Conservation (phyloP, 2,797 vertebrate genomes). For the Alfaro cultratus region DNA sequence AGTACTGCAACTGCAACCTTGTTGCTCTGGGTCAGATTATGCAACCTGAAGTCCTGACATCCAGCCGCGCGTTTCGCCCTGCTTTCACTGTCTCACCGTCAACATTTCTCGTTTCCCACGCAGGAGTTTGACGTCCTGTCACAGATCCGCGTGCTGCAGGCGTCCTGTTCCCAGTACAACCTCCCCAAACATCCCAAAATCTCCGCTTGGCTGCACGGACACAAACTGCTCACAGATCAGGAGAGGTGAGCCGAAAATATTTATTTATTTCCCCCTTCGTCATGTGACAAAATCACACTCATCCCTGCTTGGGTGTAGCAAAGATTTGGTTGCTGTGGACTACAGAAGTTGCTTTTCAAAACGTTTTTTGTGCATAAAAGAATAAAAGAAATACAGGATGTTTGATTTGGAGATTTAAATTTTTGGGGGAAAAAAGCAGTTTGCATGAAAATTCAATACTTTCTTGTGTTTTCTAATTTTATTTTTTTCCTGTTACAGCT, state of each 20-base stretch:
- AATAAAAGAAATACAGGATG: background rate
- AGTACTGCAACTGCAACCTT: background rate
- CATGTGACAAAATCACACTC: constrained; percentile 7
- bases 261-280: background rate
- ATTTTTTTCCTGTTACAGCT: constrained; percentile 69
- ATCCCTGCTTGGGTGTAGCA: background rate
- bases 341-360: background rate
- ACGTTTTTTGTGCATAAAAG: background rate
- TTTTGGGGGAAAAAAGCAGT: background rate
- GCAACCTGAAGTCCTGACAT: constrained; percentile 3
- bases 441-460: background rate
- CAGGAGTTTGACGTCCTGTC: constrained; percentile 89
- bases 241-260: constrained; percentile 78
- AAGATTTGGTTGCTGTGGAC: background rate
- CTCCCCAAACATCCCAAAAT: constrained; percentile 74
- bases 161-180: constrained; percentile 78
- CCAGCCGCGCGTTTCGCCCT: background rate
- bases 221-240: constrained; percentile 83
- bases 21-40: background rate
- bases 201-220: constrained; percentile 75
- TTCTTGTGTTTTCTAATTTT: background rate
- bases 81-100: background rate
- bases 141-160: constrained; percentile 83
- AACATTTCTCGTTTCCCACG: constrained; percentile 5
- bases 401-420: background rate